These are phyloP conservation scores for Tipula helvola DNA, from an alignment of 2,888 invertebrate species.

Conservation along the genomic window DNA sequence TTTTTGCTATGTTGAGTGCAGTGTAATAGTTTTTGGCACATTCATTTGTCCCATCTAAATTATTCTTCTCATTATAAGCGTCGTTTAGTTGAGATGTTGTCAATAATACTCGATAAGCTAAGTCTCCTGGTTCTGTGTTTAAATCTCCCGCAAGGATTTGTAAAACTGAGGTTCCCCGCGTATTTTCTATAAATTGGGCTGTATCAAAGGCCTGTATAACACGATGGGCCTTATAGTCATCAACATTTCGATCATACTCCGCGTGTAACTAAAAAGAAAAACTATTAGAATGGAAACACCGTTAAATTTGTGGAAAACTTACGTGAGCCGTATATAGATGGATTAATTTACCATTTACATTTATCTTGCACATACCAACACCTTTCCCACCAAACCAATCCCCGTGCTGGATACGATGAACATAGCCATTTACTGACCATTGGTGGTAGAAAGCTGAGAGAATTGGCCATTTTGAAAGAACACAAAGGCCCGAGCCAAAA, in stretches of 20 bases:
- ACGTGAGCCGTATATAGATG: constrained; percentile 92
- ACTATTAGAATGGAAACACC: neutral
- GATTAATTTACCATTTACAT: constrained; percentile 50
- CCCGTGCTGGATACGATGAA: constrained; percentile 88
- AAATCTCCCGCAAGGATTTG: constrained; percentile 88
- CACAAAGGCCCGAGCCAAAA: constrained; percentile 77
- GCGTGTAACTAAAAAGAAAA: constrained; percentile 64
- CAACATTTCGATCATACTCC: constrained; percentile 71
- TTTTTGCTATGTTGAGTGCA: constrained; percentile 36
- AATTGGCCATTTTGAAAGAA: constrained; percentile 73
- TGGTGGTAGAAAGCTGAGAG: constrained; percentile 80
- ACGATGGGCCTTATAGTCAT: constrained; percentile 87
- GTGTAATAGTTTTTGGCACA: constrained; percentile 75
- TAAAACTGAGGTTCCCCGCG: constrained; percentile 63
- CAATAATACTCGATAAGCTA: constrained; percentile 55
- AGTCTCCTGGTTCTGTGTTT: constrained; percentile 79
- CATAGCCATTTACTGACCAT: constrained; percentile 96
- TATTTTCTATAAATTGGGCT: constrained; percentile 84
- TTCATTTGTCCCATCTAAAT: constrained; percentile 57
- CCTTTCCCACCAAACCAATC: constrained; percentile 99
- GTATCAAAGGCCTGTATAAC: constrained; percentile 89
- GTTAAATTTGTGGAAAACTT: constrained; percentile 31
- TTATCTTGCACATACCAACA: constrained; percentile 67
- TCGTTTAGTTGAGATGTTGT: constrained; percentile 45
- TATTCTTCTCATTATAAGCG: constrained; percentile 27